Evolutionary conservation across 37 sponge, comb jelly and placozoan genomes (phyloP).

Genomic region (Geodia barretti): DNA sequence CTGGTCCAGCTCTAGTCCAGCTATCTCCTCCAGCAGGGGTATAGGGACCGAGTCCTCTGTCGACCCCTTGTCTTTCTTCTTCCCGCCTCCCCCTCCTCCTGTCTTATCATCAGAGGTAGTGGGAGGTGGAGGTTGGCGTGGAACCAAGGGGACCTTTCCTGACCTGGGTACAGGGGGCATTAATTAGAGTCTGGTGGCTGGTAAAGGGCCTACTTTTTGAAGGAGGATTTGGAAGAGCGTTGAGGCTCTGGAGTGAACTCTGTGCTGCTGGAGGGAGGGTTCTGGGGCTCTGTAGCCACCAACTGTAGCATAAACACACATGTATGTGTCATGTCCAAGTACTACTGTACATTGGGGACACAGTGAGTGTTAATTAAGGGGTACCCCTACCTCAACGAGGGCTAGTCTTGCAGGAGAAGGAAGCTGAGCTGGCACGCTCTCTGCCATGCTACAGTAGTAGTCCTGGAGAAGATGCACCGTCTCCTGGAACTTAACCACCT

Average conservation of each 20-base stretch:
- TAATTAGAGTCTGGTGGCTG: background rate
- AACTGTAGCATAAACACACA: constrained; percentile 7
- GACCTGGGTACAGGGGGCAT: background rate
- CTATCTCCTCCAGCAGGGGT: constrained; percentile 40
- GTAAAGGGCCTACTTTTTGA: background rate
- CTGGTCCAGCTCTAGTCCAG: constrained; percentile 39
- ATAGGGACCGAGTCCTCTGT: background rate
- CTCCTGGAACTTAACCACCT: constrained; percentile 85
- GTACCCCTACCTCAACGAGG: constrained; percentile 46
- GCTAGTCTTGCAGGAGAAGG: constrained; percentile 27
- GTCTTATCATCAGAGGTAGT: constrained; percentile 31
- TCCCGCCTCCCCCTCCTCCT: background rate
- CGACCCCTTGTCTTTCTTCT: constrained; percentile 28
- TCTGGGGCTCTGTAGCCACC: constrained; percentile 10
- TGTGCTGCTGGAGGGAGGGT: constrained; percentile 23
- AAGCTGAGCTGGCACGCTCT: constrained; percentile 29
- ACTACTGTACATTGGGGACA: too few species aligned
- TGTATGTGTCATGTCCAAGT: too few species aligned
- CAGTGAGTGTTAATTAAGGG: too few species aligned
- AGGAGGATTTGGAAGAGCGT: background rate
- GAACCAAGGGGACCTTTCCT: constrained; percentile 20
- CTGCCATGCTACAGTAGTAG: constrained; percentile 82
- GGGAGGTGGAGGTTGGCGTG: constrained; percentile 20
- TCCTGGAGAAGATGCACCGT: constrained; percentile 80
- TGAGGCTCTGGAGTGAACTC: background rate